Evolutionary conservation across 2,888 invertebrate genomes (phyloP).

Genomic region (Drosophila buzzatii): DNA sequence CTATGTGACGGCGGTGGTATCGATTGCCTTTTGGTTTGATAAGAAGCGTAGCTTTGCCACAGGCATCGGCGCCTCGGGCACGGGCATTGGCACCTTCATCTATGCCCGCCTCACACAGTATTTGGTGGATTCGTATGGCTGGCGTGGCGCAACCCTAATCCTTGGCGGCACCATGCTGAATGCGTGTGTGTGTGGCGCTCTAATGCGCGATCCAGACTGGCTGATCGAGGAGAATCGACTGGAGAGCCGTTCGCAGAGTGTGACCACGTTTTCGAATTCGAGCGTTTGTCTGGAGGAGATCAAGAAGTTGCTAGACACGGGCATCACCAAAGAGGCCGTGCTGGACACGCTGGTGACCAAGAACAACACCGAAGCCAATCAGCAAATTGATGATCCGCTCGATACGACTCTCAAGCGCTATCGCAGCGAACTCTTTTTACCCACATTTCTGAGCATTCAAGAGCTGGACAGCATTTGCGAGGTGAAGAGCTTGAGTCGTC

Average conservation of each 20-base stretch:
- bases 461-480: conserved; percentile 83
- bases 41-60: conserved; percentile 94
- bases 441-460: conserved; percentile 82
- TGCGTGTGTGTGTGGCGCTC: conserved; percentile 93
- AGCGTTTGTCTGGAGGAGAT: conserved; percentile 86
- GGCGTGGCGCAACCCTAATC: conserved; percentile 93
- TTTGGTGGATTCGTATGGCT: conserved; percentile 91
- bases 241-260: conserved; percentile 85
- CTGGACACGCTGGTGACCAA: conserved; percentile 85
- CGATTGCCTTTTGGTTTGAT: conserved; percentile 97
- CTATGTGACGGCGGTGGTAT: conserved; percentile 95
- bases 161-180: conserved; percentile 94
- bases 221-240: conserved; percentile 84
- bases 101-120: conserved; percentile 94
- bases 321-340: conserved; percentile 86
- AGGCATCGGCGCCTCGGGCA: conserved; percentile 94
- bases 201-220: conserved; percentile 96
- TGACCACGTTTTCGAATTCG: conserved; percentile 85
- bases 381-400: conserved; percentile 83
- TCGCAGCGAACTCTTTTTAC: conserved; percentile 84
- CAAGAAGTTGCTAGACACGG: conserved; percentile 89
- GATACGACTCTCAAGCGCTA: conserved; percentile 80
- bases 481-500: conserved; percentile 82
- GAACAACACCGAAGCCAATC: conserved; percentile 85
- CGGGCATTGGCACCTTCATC: conserved; percentile 94